Evolutionary conservation across 2,888 invertebrate species (phyloP), one percentile per base, ranked within the genome.

Genomic region (Coenonympha arcania): DNA sequence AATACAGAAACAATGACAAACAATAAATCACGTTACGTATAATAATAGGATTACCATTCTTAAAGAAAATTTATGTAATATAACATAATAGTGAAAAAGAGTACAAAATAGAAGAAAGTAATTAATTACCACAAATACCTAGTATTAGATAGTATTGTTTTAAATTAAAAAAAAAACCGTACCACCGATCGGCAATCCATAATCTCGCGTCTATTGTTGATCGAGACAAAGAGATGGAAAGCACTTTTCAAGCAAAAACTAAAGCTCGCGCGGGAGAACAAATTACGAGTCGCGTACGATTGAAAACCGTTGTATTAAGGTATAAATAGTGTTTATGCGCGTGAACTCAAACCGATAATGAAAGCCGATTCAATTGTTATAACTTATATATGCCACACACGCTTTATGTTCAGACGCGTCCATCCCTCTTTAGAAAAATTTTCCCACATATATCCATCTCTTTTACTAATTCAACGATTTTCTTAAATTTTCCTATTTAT

Each of bases 171-270:
- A 22, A 19, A 72, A 75, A 72, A 68, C 77, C 84, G 68, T 65
- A 85, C 85, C 81, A 70, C 65, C 48, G 70, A 67, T 65, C 77
- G 75, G 63, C 71, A 81, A 76, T 82, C 79, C 85, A 85, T 85
- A 68, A 65, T 55, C 59, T 55, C 60, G 55, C 57, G 50, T 62
- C 69, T 74, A 71, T 73, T 65, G 65, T 64, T 48, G n/a, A 34
- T 42, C 26, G 37, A 49, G 68, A 79, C 78, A 78, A 82, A 79
- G 75, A 64, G 65, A 71, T 72, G 74, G 69, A 82, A 83, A 76
- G 70, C 76, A 74, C 76, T 63, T 64, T 54, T 59, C 62, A 61
- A 48, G 58, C 62, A 77, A 81, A 76, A 79, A 76, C 64, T 53
- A 55, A 65, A 66, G 67, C 64, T 66, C 72, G 76, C 77, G 76